Percentiles rank a stretch among this genome's conserved stretches.
Evolutionary conservation across 2,888 invertebrate species (phyloP).

Genomic region (Archaeoteleia sp.): DNA sequence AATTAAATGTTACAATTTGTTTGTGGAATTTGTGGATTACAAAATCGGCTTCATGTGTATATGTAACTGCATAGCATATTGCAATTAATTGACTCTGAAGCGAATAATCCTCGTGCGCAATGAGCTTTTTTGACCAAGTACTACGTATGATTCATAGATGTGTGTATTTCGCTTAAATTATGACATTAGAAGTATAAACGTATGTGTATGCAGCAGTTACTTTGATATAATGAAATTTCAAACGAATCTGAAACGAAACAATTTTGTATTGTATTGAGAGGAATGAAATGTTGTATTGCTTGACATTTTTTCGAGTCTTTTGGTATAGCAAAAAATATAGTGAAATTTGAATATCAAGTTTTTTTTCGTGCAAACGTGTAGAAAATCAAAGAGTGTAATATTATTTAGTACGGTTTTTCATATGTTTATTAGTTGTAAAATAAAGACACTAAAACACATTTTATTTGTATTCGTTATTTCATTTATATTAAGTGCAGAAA

Average conservation of each 20-base stretch:
- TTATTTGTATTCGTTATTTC: too few relatives aligned
- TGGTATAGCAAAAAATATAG: too few relatives aligned
- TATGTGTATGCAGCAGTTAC: constrained; percentile 14
- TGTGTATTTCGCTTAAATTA: constrained; percentile 51
- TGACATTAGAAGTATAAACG: constrained; percentile 21
- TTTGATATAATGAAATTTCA: constrained; percentile 6
- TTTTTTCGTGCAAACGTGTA: neutral
- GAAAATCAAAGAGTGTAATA: neutral
- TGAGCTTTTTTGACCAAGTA: constrained; percentile 39
- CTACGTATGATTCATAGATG: constrained; percentile 53
- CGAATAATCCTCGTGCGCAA: constrained; percentile 12
- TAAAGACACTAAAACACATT: constrained; percentile 27
- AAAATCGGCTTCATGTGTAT: constrained; percentile 32
- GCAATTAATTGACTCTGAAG: constrained; percentile 16
- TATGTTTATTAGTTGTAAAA: constrained; percentile 24
- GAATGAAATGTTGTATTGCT: neutral
- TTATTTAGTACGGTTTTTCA: constrained; percentile 10
- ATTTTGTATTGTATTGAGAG: neutral
- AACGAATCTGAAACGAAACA: neutral
- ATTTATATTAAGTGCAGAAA: constrained; percentile 14
- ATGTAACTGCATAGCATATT: constrained; percentile 15
- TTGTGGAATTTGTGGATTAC: neutral
- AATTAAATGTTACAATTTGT: neutral
- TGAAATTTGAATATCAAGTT: too few relatives aligned
- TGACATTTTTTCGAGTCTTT: too few relatives aligned